These are phyloP conservation scores for Drosophila watanabei DNA, from an alignment of 1,140 invertebrate species.

Conservation along the genomic window DNA sequence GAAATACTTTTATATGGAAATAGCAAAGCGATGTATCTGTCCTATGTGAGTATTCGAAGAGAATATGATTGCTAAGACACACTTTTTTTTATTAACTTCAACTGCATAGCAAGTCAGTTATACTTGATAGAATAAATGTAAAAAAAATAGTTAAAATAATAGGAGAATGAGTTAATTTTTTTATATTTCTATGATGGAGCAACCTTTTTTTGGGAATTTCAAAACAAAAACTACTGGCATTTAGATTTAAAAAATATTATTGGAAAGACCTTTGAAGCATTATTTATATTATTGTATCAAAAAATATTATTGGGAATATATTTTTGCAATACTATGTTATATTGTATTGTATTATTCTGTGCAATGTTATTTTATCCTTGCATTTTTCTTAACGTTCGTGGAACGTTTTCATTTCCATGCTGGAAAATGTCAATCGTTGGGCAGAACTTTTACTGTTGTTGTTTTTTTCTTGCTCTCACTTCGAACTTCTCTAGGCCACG, in stretches of 20 bases:
- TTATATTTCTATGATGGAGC: no score
- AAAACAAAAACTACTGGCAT: not conserved
- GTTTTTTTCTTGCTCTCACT: conserved; percentile 26
- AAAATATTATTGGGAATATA: no score
- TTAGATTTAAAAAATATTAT: no score
- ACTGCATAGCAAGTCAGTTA: no score
- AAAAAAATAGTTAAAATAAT: not conserved
- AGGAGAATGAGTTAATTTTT: no score
- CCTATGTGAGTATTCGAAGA: conserved; percentile 46
- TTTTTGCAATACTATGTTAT: no score
- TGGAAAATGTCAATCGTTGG: conserved; percentile 49
- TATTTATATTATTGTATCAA: no score
- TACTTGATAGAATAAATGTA: not conserved
- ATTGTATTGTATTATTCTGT: no score
- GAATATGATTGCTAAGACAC: not conserved
- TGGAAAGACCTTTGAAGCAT: no score
- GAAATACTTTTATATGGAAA: conserved; percentile 57
- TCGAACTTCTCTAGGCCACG: conserved; percentile 64
- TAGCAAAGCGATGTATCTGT: conserved; percentile 54
- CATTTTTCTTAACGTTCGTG: conserved; percentile 31
- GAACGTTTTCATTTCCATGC: conserved; percentile 17
- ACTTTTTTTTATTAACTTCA: not conserved
- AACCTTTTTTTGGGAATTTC: not conserved
- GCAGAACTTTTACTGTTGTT: conserved; percentile 20
- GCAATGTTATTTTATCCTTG: not conserved